phyloP scores from a whole-genome alignment of 2,113 vertebrate genomes.

The Lophius piscatorius region DNA sequence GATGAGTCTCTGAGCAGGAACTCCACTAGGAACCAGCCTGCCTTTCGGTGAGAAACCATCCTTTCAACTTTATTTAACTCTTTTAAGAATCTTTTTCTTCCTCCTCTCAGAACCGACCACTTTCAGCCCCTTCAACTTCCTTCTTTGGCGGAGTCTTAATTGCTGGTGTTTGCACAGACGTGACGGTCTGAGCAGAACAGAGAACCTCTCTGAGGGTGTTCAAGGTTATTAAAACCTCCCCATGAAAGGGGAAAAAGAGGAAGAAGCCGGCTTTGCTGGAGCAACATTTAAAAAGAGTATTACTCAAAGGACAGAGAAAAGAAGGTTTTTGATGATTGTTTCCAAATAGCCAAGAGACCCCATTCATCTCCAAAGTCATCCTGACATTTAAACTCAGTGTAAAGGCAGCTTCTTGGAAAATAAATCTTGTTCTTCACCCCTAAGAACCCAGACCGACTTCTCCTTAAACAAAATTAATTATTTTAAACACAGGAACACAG shows the following conservation, averaged over 20 bases:
- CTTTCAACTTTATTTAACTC: constrained; percentile 31
- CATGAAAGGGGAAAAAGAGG: constrained; percentile 23
- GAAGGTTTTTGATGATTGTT: constrained; percentile 12
- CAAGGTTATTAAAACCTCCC: constrained; percentile 55
- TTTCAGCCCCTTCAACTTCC: constrained; percentile 24
- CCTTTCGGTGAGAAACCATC: constrained; percentile 18
- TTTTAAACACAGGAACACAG: no score
- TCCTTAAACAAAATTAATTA: no score
- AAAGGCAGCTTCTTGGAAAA: neutral
- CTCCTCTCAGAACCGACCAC: neutral
- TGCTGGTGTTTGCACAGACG: constrained; percentile 29
- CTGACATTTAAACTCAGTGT: neutral
- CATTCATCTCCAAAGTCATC: neutral
- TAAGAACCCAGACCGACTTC: no score
- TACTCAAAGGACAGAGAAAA: constrained; percentile 5
- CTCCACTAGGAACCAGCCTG: constrained; percentile 2
- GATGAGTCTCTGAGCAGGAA: no score
- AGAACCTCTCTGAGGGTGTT: no score
- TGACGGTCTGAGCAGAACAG: constrained; percentile 17
- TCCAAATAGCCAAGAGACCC: constrained; percentile 10
- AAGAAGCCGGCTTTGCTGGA: constrained; percentile 6
- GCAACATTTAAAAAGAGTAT: constrained; percentile 16
- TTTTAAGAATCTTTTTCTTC: constrained; percentile 6
- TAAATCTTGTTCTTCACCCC: no score
- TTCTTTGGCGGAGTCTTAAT: constrained; percentile 49